Base-by-base conservation (phyloP, 2,888 invertebrate genomes). In the Terebella lapidaria region DNA sequence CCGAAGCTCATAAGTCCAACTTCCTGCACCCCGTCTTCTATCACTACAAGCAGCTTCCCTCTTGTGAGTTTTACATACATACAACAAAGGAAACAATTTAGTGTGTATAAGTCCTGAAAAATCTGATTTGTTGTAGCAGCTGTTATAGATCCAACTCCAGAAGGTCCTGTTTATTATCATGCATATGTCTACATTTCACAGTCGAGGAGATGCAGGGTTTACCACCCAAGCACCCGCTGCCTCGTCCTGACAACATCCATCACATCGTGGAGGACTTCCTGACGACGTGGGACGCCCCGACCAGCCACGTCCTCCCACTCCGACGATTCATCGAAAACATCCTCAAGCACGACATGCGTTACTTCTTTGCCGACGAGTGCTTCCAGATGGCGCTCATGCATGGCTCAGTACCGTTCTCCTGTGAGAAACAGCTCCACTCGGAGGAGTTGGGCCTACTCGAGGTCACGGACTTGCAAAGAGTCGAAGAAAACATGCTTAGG, bases 1-100 rank as follows among this genome's bases (percentile, higher is more conserved):
- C 73, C 2, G 76, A 77, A 42, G 82, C 80, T 3, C 80, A 82
- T 64, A 59, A 66, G 18, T 82, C 81, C 42, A 83, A 83, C 71
- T 83, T 83, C 66, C 72, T 83, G 0, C 82, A 83, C 64, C 82
- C 82, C 2, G 80, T 80, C 3, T 67, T 83, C 42, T 83, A 82
- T 67, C 81, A 75, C 63, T 83, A 80, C 66, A 69, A 74, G 1
- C 57, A 58, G 2, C 62, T 80, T 46, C 82, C 82, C 2, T 74
- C 77, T 70, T 77, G 81, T 81, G 63, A 59, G 61, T 42, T 15
- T 53, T 49, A 5, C 10, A 35, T 10, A 35, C 10, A 35, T 15
- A 35, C n/a, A n/a, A n/a, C n/a, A n/a, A n/a, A n/a, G n/a, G n/a
- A n/a, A n/a, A n/a, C n/a, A n/a, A n/a, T n/a, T n/a, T n/a, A n/a